Conservation (phyloP, 2,113 vertebrate species). For the Oryzias woworae region DNA sequence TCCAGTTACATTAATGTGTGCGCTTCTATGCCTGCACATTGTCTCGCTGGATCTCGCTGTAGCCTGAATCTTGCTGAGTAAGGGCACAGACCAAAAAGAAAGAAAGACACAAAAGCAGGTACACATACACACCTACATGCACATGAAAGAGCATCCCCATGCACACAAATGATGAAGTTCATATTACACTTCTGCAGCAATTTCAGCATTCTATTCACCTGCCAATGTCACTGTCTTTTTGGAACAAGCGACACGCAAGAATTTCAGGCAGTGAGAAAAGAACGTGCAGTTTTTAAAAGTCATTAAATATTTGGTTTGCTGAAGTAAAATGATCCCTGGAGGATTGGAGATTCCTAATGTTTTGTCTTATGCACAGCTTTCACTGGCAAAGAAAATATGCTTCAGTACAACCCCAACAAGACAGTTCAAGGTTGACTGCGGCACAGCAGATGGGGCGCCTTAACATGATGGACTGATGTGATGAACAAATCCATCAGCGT, state of each 20-base stretch:
- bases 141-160: conserved; percentile 12
- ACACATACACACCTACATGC: conserved; percentile 2
- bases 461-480: too few relatives aligned
- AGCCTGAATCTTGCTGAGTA: conserved; percentile 53
- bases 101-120: conserved; percentile 4
- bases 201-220: conserved; percentile 7
- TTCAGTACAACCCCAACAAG: too few relatives aligned
- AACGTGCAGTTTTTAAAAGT: too few relatives aligned
- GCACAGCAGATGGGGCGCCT: too few relatives aligned
- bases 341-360: too few relatives aligned
- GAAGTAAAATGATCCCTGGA: too few relatives aligned
- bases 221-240: conserved; percentile 51
- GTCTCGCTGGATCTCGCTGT: conserved; percentile 49
- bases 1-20: conserved; percentile 59
- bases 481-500: too few relatives aligned
- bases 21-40: conserved; percentile 24
- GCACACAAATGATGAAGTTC: conserved; percentile 33
- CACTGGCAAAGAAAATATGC: too few relatives aligned
- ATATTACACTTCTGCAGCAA: conserved; percentile 50
- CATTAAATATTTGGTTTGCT: too few relatives aligned
- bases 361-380: too few relatives aligned
- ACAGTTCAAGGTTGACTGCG: too few relatives aligned
- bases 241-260: conserved; percentile 2
- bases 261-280: too few relatives aligned
- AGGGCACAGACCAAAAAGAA: conserved; percentile 30